These are phyloP conservation scores for Erythrolamprus reginae DNA, from an alignment of 2,113 vertebrate genomes.

Conservation along the genomic window DNA sequence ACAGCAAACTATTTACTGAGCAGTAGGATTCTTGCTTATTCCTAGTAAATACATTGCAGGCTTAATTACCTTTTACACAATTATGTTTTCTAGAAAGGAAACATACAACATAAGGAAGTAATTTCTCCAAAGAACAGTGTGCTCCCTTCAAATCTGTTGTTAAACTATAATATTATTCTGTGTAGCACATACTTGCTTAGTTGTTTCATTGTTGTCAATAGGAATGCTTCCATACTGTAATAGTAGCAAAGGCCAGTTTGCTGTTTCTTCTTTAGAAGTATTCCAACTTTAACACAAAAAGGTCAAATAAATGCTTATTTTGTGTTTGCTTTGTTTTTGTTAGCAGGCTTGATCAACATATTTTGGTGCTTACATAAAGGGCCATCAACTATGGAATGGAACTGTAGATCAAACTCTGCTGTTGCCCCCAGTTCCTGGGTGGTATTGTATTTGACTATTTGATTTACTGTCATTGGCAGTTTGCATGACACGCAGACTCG, in stretches of 20 bases:
- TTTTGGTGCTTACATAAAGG: conserved; percentile 2
- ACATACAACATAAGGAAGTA: neutral
- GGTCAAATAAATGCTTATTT: neutral
- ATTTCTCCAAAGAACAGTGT: neutral
- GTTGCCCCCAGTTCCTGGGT: neutral
- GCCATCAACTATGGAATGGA: conserved; percentile 7
- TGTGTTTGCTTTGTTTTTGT: neutral
- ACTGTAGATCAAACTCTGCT: neutral
- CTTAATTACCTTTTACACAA: neutral
- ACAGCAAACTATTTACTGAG: neutral
- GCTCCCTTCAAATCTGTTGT: neutral
- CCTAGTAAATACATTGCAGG: neutral
- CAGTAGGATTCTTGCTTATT: neutral
- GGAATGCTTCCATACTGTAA: neutral
- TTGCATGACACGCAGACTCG: neutral
- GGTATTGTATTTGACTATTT: neutral
- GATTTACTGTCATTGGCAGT: conserved; percentile 1
- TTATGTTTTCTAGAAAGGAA: neutral
- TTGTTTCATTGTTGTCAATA: neutral
- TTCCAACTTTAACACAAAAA: neutral
- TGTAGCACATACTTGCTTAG: neutral
- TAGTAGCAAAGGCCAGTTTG: neutral
- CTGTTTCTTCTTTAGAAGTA: neutral
- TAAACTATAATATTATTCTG: neutral
- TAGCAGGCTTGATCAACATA: neutral